Percentiles rank a stretch among this genome's conserved stretches.
Conservation (phyloP, 2,113 vertebrate genomes). For the Tragelaphus scriptus region DNA sequence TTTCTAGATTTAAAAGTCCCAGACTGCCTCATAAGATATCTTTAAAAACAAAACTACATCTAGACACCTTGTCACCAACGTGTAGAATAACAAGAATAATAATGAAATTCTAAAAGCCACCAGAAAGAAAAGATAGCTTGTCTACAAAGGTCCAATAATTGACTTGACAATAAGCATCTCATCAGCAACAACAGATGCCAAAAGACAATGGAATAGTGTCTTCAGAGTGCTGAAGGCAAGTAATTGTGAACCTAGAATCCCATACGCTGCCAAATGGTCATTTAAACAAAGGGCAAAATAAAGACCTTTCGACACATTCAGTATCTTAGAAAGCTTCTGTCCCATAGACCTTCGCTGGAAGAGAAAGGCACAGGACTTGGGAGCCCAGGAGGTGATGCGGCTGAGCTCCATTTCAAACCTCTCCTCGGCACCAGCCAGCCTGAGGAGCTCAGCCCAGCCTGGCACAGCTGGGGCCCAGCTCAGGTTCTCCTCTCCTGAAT, state of each 20-base stretch:
- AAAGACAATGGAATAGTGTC: constrained; percentile 43
- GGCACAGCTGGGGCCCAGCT: neutral
- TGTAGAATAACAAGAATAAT: constrained; percentile 48
- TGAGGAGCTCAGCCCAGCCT: neutral
- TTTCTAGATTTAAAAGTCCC: constrained; percentile 44
- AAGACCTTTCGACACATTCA: constrained; percentile 14
- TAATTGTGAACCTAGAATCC: constrained; percentile 5
- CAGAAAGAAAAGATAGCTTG: constrained; percentile 48
- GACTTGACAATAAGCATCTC: constrained; percentile 60
- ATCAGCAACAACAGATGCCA: constrained; percentile 67
- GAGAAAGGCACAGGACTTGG: neutral
- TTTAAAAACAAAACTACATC: constrained; percentile 36
- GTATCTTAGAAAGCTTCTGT: constrained; percentile 56
- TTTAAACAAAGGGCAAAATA: constrained; percentile 59
- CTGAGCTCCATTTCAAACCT: neutral
- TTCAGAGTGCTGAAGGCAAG: constrained; percentile 56
- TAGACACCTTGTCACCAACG: constrained; percentile 48
- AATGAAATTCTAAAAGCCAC: constrained; percentile 62
- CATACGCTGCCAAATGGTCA: constrained; percentile 26
- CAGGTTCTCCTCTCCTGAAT: neutral
- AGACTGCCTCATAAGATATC: constrained; percentile 20
- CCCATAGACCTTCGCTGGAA: neutral
- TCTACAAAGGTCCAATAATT: constrained; percentile 64
- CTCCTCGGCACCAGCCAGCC: neutral
- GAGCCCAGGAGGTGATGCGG: neutral